Evolutionary conservation across 2,888 invertebrate species (phyloP).

Genomic region (Polyploca ridens): DNA sequence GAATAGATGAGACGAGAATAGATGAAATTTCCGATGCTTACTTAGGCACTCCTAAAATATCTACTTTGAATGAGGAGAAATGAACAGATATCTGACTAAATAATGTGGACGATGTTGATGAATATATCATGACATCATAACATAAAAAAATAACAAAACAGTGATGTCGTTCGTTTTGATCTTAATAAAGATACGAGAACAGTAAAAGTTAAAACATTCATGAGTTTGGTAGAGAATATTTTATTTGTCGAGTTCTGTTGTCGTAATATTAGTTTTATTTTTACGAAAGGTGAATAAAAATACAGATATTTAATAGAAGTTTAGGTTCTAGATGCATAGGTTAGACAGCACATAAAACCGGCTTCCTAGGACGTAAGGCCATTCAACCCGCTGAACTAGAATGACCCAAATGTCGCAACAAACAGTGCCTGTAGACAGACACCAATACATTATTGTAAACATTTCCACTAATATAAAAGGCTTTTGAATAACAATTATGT

Average conservation of each 20-base stretch:
- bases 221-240: no score
- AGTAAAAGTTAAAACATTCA: no score
- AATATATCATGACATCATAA: no score
- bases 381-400: slow-evolving; percentile 72
- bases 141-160: no score
- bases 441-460: slow-evolving; percentile 43
- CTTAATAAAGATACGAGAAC: no score
- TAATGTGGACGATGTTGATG: not conserved
- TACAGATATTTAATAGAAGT: slow-evolving; percentile 16
- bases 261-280: no score
- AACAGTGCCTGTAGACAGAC: slow-evolving; percentile 51
- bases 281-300: not conserved
- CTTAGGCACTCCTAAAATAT: slow-evolving; percentile 30
- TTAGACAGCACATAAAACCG: slow-evolving; percentile 50
- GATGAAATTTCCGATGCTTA: slow-evolving; percentile 59
- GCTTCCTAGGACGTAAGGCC: slow-evolving; percentile 67
- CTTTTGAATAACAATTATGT: not conserved
- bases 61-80: slow-evolving; percentile 12
- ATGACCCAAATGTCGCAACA: slow-evolving; percentile 74
- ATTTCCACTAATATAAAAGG: slow-evolving; percentile 20
- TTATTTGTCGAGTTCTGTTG: no score
- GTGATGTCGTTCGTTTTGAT: no score
- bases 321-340: slow-evolving; percentile 29
- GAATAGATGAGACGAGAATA: slow-evolving; percentile 68
- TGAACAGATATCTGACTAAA: not conserved